Conservation (phyloP, 2,113 vertebrate genomes). For the Centropristis striata region DNA sequence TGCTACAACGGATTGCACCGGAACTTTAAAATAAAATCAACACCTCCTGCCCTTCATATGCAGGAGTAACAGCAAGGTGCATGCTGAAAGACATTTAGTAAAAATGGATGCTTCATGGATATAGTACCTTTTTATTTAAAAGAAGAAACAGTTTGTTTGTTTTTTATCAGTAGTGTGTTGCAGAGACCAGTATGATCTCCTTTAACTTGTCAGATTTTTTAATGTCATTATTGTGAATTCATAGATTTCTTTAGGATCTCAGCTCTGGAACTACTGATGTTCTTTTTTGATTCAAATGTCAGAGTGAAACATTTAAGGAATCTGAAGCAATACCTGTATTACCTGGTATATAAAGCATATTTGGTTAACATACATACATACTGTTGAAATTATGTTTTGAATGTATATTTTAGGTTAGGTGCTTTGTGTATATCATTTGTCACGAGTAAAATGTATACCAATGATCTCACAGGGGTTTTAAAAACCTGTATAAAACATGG, state of each 20-base stretch:
- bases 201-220: not conserved
- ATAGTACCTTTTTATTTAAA: too few species aligned
- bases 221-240: not conserved
- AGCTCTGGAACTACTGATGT: not conserved
- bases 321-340: not conserved
- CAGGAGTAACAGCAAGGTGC: not conserved
- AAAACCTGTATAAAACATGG: too few species aligned
- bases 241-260: not conserved
- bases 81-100: not conserved
- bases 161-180: not conserved
- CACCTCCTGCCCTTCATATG: not conserved
- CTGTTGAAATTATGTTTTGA: not conserved
- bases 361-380: not conserved
- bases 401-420: not conserved
- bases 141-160: too few species aligned
- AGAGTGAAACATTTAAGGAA: not conserved
- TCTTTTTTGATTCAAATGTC: not conserved
- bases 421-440: too few species aligned
- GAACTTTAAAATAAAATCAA: not conserved
- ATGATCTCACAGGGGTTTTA: too few species aligned
- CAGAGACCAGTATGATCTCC: not conserved
- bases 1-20: not conserved
- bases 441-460: too few species aligned
- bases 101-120: not conserved
- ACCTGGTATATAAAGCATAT: not conserved